Evolutionary conservation across 2,113 vertebrate species (phyloP).

Genomic region (Onychorhynchus coronatus): DNA sequence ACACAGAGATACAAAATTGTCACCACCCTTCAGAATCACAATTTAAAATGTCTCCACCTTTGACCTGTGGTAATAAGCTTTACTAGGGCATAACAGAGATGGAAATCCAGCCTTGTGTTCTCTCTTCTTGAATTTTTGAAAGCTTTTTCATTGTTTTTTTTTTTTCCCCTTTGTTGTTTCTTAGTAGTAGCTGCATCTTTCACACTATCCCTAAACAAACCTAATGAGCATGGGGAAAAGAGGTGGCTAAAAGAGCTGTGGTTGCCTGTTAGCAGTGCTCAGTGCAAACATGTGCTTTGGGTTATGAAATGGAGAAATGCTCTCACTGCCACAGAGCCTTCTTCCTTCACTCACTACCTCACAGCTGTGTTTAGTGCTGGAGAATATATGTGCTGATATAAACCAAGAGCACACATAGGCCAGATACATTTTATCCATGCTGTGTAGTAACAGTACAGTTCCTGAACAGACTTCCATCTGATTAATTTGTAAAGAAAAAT

Average conservation of each 20-base stretch:
- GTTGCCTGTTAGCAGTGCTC: neutral
- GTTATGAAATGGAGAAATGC: slow-evolving; percentile 18
- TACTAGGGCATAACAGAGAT: neutral
- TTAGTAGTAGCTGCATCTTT: neutral
- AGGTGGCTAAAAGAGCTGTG: neutral
- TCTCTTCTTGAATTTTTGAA: neutral
- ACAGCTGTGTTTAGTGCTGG: slow-evolving; percentile 48
- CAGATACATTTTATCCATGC: neutral
- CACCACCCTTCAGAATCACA: slow-evolving; percentile 58
- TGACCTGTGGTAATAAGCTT: slow-evolving; percentile 5
- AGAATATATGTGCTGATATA: slow-evolving; percentile 27
- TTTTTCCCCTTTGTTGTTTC: neutral
- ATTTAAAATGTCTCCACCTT: slow-evolving; percentile 43
- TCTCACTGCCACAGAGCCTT: neutral
- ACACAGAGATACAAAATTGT: slow-evolving; percentile 57
- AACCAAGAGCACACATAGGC: neutral
- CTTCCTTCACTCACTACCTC: slow-evolving; percentile 5
- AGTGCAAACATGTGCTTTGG: slow-evolving; percentile 15
- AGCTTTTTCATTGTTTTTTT: neutral
- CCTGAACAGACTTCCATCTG: neutral
- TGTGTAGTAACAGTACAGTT: neutral
- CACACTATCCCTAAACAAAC: neutral
- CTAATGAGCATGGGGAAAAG: neutral
- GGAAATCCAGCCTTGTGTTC: neutral
- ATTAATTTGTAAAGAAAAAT: neutral